Evolutionary conservation across 2,113 vertebrate species (phyloP), one percentile per base, ranked within the genome.

Genomic region (Acanthochromis polyacanthus): DNA sequence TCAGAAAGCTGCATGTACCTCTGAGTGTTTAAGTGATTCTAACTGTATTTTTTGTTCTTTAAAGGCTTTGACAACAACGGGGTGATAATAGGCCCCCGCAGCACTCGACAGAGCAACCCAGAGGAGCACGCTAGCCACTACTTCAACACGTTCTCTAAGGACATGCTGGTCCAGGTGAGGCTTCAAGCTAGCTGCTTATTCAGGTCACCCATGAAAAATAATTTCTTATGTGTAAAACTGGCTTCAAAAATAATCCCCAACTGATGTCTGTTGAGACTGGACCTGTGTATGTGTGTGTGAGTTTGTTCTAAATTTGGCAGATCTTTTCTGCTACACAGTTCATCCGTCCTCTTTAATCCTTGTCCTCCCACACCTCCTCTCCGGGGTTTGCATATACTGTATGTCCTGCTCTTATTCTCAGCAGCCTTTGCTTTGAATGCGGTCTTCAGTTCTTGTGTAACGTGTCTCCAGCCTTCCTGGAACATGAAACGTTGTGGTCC

Each of bases 1-100:
- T 94, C 14, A 32, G 23, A 58, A 0, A 56, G 16, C 25, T 78
- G 17, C 40, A 62, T 66, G 50, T 53, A 10, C 28, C 32, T 70
- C 36, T 62, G 36, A 67, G 46, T 61, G 14, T 84, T 32, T 15
- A 4, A 20, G 28, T 25, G 3, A 23, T 19, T 53, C 3, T 68
- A 28, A 76, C 20, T 56, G 17, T 56, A 8, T 23, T 0, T 75
- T 82, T 71, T 94, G 69, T 93, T 91, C 90, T 62, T 77, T 90
- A 82, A 86, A 99, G 98, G 98, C 88, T 98, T 97, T 87, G 98
- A 99, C 93, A 99, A 99, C 94, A 99, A 99, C n/a, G 97, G 97
- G 91, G 94, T 93, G 85, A 92, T 88, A 78, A 75, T 91, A 99
- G 98, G 98, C 90, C 98, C 98, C 71, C 96, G 97, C 89, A 99